phyloP scores from a whole-genome alignment of 2,797 vertebrate species.

The Dryobates pubescens region DNA sequence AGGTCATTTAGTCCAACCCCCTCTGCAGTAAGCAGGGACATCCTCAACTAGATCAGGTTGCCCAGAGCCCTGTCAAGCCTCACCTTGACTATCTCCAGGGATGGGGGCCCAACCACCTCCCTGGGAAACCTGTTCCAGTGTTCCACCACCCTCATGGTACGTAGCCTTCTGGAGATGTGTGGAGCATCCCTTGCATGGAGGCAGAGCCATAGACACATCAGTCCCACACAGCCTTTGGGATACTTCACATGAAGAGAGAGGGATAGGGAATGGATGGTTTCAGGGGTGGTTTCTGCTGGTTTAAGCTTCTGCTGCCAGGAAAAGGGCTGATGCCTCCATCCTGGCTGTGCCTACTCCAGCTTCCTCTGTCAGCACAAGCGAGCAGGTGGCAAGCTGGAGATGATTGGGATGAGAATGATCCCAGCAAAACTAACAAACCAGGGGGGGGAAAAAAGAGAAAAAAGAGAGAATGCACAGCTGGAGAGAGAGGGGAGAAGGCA shows the following conservation, averaged over 20 bases:
- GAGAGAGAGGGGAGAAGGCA: neutral
- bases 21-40: no score
- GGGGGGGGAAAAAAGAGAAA: neutral
- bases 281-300: neutral
- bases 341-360: neutral
- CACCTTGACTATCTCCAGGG: no score
- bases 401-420: neutral
- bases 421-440: neutral
- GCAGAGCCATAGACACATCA: no score
- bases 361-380: rapidly evolving
- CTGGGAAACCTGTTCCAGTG: no score
- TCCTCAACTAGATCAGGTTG: no score
- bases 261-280: rapidly evolving
- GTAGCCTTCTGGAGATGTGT: no score
- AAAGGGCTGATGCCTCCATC: neutral
- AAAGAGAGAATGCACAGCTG: neutral
- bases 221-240: neutral
- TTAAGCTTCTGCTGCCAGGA: neutral
- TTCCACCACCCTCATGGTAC: no score
- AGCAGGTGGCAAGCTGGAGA: neutral
- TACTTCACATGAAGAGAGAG: neutral
- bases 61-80: no score
- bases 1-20: no score
- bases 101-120: no score
- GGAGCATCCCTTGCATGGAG: no score